A percentile compares a stretch with the other conserved stretches of the same genome.
Evolutionary conservation across 2,797 vertebrate genomes (phyloP).

Genomic region (Microctenopoma stevenorrisi): DNA sequence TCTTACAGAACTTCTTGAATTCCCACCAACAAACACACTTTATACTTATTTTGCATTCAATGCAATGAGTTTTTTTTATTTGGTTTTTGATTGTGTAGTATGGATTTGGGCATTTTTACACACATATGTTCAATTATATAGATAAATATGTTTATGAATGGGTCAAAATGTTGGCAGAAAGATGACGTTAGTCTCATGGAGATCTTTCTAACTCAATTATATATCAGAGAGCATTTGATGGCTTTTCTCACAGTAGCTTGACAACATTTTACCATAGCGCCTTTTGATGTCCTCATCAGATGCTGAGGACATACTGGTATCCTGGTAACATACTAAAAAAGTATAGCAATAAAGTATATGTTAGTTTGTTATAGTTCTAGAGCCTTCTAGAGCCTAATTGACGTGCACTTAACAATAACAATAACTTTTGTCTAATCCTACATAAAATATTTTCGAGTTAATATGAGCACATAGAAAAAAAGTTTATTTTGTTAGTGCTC

Average conservation of each 20-base stretch:
- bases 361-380: too few relatives aligned
- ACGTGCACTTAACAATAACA: too few relatives aligned
- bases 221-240: neutral
- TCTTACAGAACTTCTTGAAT: slow-evolving; percentile 63
- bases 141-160: neutral
- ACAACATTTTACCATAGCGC: neutral
- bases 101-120: slow-evolving; percentile 6
- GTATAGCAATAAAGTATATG: neutral
- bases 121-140: neutral
- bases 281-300: neutral
- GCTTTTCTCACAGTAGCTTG: neutral
- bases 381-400: too few relatives aligned
- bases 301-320: neutral
- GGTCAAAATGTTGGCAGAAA: neutral
- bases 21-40: slow-evolving; percentile 44
- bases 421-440: too few relatives aligned
- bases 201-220: neutral
- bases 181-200: neutral
- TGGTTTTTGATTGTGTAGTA: slow-evolving; percentile 2
- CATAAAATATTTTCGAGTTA: too few relatives aligned
- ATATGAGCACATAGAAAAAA: too few relatives aligned
- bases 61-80: slow-evolving; percentile 41
- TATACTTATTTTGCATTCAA: slow-evolving; percentile 46
- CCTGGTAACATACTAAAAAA: neutral
- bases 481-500: too few relatives aligned